phyloP scores from a whole-genome alignment of 2,113 vertebrate species.

The Acanthisitta chloris region DNA sequence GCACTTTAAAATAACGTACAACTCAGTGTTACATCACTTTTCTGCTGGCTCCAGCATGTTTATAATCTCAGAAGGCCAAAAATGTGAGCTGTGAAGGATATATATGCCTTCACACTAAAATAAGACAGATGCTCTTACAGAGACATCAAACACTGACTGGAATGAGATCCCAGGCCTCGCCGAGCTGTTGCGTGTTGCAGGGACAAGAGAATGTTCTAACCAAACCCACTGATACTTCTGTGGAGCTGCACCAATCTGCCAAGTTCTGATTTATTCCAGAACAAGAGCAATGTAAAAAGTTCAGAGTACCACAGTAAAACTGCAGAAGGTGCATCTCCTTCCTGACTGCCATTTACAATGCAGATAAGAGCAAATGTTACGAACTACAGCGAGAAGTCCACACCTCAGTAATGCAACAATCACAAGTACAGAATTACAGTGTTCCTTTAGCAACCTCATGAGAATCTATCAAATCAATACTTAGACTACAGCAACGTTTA shows the following conservation, averaged over 20 bases:
- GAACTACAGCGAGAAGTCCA: not conserved
- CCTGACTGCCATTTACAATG: not conserved
- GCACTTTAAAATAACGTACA: not conserved
- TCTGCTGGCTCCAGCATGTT: not conserved
- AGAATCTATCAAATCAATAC: not conserved
- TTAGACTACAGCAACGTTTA: not conserved
- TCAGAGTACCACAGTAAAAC: not conserved
- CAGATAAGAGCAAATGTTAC: not conserved
- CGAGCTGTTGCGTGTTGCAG: not conserved
- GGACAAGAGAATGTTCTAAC: not conserved
- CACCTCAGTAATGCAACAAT: not conserved
- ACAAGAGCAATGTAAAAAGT: not conserved
- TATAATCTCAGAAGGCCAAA: not conserved
- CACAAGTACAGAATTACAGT: not conserved
- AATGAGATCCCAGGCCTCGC: not conserved
- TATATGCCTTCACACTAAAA: not conserved
- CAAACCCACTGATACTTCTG: not conserved
- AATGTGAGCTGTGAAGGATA: not conserved
- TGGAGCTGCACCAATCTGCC: not conserved
- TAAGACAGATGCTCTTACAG: not conserved
- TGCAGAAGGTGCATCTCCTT: not conserved
- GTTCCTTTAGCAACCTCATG: not conserved
- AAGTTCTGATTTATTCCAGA: not conserved
- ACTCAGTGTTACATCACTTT: not conserved
- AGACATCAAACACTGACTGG: not conserved